Percentiles rank a stretch among this genome's conserved stretches.
phyloP scores from a whole-genome alignment of 92 coral and sea anemone genomes.

The Porites rus region DNA sequence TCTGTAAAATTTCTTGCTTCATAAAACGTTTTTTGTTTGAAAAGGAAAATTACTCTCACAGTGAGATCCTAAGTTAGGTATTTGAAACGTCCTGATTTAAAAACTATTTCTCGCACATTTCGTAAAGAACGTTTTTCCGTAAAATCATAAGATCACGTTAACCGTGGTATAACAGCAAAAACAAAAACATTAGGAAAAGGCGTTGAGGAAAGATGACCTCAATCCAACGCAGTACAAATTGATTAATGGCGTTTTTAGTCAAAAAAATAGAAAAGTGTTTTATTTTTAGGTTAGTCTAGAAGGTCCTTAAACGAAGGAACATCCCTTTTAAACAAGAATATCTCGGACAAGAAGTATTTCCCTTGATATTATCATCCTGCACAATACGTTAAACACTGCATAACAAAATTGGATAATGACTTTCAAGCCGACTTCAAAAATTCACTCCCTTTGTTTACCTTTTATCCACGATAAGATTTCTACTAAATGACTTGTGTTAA shows the following conservation, averaged over 20 bases:
- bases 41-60: not conserved
- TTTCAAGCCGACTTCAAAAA: not conserved
- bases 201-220: too few species aligned
- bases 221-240: too few species aligned
- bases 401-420: not conserved
- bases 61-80: too few species aligned
- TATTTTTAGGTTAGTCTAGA: not conserved
- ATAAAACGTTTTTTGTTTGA: too few species aligned
- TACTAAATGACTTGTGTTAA: not conserved
- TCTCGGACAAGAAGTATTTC: too few species aligned
- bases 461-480: slow-evolving; percentile 7
- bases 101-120: too few species aligned
- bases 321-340: too few species aligned
- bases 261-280: not conserved
- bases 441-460: slow-evolving; percentile 12
- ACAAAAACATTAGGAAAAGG: too few species aligned
- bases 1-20: not conserved
- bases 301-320: not conserved
- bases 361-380: not conserved
- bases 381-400: not conserved
- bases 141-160: too few species aligned
- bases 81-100: too few species aligned
- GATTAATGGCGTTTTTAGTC: too few species aligned
- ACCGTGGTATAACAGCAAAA: too few species aligned
- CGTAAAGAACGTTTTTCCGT: not conserved